Conservation (phyloP, 2,113 vertebrate species). For the Himantopus leucocephalus region DNA sequence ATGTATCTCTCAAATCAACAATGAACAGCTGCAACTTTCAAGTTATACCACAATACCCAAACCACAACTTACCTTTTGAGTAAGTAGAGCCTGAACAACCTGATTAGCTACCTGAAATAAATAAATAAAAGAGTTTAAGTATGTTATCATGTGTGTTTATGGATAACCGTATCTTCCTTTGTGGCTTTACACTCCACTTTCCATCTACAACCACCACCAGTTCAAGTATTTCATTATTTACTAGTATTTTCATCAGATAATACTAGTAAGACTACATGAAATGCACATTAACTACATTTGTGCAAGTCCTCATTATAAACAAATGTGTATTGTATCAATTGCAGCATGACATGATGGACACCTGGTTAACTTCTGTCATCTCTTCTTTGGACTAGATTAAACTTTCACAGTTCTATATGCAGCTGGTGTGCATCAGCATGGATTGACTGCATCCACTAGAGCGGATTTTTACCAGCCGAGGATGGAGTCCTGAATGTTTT, state of each 20-base stretch:
- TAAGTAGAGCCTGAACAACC: constrained; percentile 92
- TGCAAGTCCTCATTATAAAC: neutral
- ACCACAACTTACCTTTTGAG: constrained; percentile 86
- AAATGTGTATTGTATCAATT: neutral
- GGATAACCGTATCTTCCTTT: neutral
- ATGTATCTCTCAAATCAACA: neutral
- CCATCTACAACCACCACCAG: neutral
- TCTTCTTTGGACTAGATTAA: constrained; percentile 10
- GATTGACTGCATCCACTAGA: neutral
- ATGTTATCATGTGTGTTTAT: neutral
- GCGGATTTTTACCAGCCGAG: neutral
- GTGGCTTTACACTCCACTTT: neutral
- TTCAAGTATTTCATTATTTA: neutral
- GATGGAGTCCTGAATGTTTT: constrained; percentile 46
- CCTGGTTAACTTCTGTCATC: neutral
- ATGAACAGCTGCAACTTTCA: neutral
- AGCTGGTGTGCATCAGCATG: neutral
- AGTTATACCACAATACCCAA: neutral
- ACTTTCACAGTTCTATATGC: neutral
- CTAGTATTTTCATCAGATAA: neutral
- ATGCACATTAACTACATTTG: neutral
- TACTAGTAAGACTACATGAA: neutral
- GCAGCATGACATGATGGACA: neutral
- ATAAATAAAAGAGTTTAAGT: constrained; percentile 8
- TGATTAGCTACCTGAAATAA: constrained; percentile 90